phyloP scores from a whole-genome alignment of 2,797 vertebrate species.

The Helicolenus hilgendorfi region DNA sequence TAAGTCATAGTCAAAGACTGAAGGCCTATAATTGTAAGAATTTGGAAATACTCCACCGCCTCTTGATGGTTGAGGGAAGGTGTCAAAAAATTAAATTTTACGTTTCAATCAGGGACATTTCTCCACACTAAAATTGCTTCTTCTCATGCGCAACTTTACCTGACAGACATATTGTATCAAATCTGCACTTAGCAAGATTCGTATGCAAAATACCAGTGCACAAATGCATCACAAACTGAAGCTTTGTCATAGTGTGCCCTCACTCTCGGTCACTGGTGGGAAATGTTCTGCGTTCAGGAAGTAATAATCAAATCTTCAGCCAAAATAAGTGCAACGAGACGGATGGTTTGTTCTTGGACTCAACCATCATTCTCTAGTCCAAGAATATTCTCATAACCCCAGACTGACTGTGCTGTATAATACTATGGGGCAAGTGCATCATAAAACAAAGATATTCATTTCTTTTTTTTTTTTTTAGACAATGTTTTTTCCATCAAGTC shows the following conservation, averaged over 20 bases:
- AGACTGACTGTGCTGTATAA: slow-evolving; percentile 2
- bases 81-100: background rate
- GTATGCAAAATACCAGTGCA: background rate
- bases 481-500: slow-evolving; percentile 98
- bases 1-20: background rate
- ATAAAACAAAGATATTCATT: background rate
- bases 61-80: background rate
- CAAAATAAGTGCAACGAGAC: background rate
- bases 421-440: background rate
- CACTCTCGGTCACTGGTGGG: background rate
- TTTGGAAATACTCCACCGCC: background rate
- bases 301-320: background rate
- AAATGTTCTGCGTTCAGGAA: slow-evolving; percentile 8
- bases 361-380: background rate
- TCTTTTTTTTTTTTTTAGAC: slow-evolving; percentile 87
- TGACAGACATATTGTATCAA: background rate
- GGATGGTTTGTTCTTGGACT: slow-evolving; percentile 18
- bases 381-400: background rate
- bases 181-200: background rate
- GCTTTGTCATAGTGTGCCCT: background rate
- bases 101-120: background rate
- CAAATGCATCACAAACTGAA: background rate
- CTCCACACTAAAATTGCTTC: background rate
- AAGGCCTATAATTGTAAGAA: background rate
- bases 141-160: background rate